Percentiles rank a stretch among this genome's conserved stretches.
phyloP scores from a whole-genome alignment of 2,113 vertebrate genomes.

The Dromas ardeola region DNA sequence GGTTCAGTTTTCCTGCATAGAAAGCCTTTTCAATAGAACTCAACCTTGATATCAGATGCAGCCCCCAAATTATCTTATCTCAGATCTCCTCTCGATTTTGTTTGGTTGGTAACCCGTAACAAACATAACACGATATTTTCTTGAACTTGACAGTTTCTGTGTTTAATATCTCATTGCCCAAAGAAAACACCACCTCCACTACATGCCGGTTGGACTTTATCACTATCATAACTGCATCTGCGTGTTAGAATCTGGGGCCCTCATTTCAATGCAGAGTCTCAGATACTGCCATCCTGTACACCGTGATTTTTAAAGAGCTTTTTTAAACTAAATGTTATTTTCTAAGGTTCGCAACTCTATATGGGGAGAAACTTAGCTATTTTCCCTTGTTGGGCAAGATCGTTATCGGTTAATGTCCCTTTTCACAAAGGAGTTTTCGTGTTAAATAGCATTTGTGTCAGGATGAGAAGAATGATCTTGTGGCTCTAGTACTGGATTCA shows the following conservation, averaged over 20 bases:
- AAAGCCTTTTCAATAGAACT: not conserved
- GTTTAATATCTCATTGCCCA: not conserved
- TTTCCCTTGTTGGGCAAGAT: not conserved
- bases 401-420: not conserved
- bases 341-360: not conserved
- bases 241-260: not conserved
- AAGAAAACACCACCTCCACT: not conserved
- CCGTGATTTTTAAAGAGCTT: not conserved
- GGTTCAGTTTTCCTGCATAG: not conserved
- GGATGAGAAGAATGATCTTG: constrained; percentile 18
- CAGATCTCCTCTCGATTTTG: not conserved
- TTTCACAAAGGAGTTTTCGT: not conserved
- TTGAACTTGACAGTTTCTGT: not conserved
- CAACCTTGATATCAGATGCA: not conserved
- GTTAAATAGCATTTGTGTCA: not conserved
- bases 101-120: not conserved
- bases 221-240: not conserved
- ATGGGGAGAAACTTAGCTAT: not conserved
- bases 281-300: not conserved
- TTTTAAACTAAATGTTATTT: not conserved
- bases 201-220: not conserved
- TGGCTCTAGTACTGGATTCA: not conserved
- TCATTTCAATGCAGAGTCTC: not conserved
- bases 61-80: not conserved
- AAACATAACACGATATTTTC: not conserved